Evolutionary conservation across 2,797 vertebrate species (phyloP).

Genomic region (Sorex maritimensis): DNA sequence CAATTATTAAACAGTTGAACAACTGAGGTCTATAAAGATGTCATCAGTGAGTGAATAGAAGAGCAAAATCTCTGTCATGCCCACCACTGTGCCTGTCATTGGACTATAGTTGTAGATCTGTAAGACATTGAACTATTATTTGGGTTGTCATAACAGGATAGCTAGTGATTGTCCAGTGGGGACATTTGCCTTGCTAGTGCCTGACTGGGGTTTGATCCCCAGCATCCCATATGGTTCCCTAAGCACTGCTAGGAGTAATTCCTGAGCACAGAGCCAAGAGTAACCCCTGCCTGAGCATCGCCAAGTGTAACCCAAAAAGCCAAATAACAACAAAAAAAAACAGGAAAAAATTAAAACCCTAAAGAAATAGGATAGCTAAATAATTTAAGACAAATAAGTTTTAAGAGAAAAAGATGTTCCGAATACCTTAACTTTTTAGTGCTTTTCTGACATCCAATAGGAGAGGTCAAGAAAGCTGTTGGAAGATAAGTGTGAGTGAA

Average conservation of each 20-base stretch:
- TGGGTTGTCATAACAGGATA: neutral
- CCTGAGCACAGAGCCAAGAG: too few species aligned
- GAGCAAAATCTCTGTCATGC: neutral
- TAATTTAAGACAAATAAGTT: neutral
- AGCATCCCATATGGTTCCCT: too few species aligned
- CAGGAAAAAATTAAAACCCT: too few species aligned
- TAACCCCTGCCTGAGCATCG: too few species aligned
- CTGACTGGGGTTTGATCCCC: too few species aligned
- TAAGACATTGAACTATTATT: neutral
- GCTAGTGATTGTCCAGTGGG: neutral
- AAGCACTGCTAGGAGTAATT: too few species aligned
- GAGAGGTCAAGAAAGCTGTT: neutral
- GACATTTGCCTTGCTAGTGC: too few species aligned
- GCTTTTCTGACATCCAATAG: neutral
- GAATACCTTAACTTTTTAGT: neutral
- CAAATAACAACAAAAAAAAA: too few species aligned
- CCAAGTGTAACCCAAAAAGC: too few species aligned
- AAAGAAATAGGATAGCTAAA: neutral
- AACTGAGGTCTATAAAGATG: neutral
- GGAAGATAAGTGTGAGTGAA: neutral
- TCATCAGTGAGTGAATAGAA: neutral
- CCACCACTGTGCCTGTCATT: neutral
- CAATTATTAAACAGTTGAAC: neutral
- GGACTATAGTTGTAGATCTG: too few species aligned
- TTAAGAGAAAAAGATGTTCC: neutral